Base-by-base conservation (phyloP, 1,140 invertebrate species). In the Subanguina moxae region DNA sequence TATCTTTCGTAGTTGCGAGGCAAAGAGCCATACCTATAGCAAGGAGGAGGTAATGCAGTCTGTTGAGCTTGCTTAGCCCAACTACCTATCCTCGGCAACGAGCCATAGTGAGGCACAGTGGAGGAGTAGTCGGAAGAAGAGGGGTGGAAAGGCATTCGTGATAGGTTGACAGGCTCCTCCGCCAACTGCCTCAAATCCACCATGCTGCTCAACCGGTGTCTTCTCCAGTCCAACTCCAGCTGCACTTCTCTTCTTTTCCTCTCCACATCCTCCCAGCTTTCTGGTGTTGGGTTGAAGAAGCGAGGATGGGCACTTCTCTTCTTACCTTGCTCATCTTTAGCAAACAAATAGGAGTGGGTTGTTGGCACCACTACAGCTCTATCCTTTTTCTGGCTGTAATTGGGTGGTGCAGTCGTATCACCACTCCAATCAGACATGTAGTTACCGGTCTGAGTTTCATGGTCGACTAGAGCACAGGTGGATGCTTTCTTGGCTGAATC, bases 1-100 rank as follows among this genome's bases (percentile, higher is more conserved):
- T 7, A 52, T 25, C 48, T 52, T 57, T 82, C 81, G 62, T 73
- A 80, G 68, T 83, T 76, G 19, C 80, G 58, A 9, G 80, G 80
- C 25, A 82, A 28, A 62, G 82, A 83, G 21, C 75, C 73, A 65
- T 82, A 82, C 19, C 59, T 67, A 57, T 72, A 67, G 21, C 45
- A 27, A 45, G 63, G 25, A 9, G 23, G 42, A 27, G 21, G 27
- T 5, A 32, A 8, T 38, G 32, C 32, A 38, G 32, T 1, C 27
- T 38, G 32, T 38, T 38, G 32, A 11, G 32, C 11, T 38, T 38
- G 32, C 3, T 38, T 38, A 21, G n/a, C 48, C 48, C 48, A 52
- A 52, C 65, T 69, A 57, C 76, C 71, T n/a, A 67, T 76, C 38
- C 70, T 65, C 1, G 75, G 75, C 32, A 77, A 65, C 48, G 67